Conservation (phyloP, 2,113 vertebrate species). For the Phaethornis superciliosus region DNA sequence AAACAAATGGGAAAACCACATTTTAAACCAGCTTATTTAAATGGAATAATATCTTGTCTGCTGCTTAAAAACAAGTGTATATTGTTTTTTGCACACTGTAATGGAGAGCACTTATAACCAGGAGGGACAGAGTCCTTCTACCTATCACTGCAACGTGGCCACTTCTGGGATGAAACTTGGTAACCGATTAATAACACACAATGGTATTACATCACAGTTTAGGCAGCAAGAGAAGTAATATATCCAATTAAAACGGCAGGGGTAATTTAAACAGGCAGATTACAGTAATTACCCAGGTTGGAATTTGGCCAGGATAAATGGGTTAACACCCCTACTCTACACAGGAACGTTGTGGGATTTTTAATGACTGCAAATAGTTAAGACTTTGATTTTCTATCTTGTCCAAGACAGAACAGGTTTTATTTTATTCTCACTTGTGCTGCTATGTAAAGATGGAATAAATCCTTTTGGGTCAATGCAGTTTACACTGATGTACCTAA, state of each 20-base stretch:
- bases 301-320: slow-evolving; percentile 71
- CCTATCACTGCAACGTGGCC: not conserved
- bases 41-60: not conserved
- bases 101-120: not conserved
- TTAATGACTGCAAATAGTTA: slow-evolving; percentile 54
- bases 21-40: slow-evolving; percentile 3
- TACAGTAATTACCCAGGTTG: slow-evolving; percentile 73
- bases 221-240: slow-evolving; percentile 66
- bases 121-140: not conserved
- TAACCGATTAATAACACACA: slow-evolving; percentile 70
- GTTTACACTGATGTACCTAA: not conserved
- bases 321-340: slow-evolving; percentile 61
- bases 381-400: slow-evolving; percentile 33
- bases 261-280: slow-evolving; percentile 74
- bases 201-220: slow-evolving; percentile 66
- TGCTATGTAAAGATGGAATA: not conserved
- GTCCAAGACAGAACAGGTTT: not conserved
- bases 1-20: not conserved
- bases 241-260: slow-evolving; percentile 75
- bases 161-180: slow-evolving; percentile 47
- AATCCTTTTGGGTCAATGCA: not conserved
- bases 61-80: not conserved
- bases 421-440: not conserved
- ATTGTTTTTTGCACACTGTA: not conserved
- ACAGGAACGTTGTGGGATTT: slow-evolving; percentile 47